A percentile compares a stretch with the other conserved stretches of the same genome.
Conservation (phyloP, 2,797 vertebrate genomes). For the Rhinogobio ventralis region DNA sequence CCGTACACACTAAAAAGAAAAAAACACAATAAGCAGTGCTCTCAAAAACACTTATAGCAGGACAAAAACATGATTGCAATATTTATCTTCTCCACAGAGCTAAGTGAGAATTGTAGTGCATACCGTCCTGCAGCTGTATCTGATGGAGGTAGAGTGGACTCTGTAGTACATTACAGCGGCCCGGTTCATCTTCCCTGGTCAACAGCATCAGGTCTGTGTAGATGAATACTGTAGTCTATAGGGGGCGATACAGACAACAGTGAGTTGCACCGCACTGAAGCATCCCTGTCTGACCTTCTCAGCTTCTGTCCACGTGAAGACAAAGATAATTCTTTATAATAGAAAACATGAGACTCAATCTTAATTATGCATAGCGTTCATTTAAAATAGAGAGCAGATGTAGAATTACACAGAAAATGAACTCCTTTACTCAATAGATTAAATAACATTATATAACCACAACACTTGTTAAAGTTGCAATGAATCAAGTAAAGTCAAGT, state of each 20-base stretch:
- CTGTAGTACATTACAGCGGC: conserved; percentile 88
- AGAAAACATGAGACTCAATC: not conserved
- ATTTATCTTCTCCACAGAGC: not conserved
- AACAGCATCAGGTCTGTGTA: conserved; percentile 91
- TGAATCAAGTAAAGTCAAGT: conserved; percentile 23
- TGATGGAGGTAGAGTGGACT: conserved; percentile 89
- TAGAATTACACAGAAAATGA: not conserved
- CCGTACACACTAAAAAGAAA: not conserved
- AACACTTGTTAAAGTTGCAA: not conserved
- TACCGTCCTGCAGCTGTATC: conserved; percentile 87
- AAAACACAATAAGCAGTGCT: not conserved
- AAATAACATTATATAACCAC: not conserved
- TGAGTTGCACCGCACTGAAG: conserved; percentile 5
- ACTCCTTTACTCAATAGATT: not conserved
- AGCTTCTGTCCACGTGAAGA: not conserved
- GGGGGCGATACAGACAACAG: conserved; percentile 46
- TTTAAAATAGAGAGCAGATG: not conserved
- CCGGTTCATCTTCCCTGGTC: conserved; percentile 88
- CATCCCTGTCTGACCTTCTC: conserved; percentile 9
- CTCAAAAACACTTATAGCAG: not conserved
- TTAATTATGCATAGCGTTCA: not conserved
- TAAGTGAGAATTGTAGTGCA: conserved; percentile 38
- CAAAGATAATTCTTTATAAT: conserved; percentile 4
- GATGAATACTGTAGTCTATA: conserved; percentile 88
- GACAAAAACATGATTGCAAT: not conserved